phyloP scores from a whole-genome alignment of 2,888 invertebrate genomes.

The Amphipyra tragopoginis region DNA sequence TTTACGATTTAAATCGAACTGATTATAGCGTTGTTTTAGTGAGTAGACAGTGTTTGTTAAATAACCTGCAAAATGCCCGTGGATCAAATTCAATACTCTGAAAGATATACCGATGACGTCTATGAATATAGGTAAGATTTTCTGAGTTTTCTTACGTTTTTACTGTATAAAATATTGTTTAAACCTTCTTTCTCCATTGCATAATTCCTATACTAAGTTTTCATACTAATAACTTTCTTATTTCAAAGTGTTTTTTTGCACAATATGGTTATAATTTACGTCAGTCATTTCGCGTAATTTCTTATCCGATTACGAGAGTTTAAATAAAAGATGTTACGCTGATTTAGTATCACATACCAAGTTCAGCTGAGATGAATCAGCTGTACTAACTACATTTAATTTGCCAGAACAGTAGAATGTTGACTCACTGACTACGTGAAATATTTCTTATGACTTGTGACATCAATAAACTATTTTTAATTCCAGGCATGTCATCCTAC shows the following conservation, averaged over 20 bases:
- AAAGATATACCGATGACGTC: slow-evolving; percentile 96
- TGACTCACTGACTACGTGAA: too few species aligned
- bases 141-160: slow-evolving; percentile 16
- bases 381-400: too few species aligned
- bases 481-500: slow-evolving; percentile 96
- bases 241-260: background rate
- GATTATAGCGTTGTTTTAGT: background rate
- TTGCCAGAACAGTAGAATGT: too few species aligned
- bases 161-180: slow-evolving; percentile 53
- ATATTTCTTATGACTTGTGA: too few species aligned
- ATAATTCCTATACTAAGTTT: background rate
- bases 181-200: background rate
- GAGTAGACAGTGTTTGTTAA: slow-evolving; percentile 12
- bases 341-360: too few species aligned
- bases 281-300: slow-evolving; percentile 11
- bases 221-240: background rate
- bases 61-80: slow-evolving; percentile 88
- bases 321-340: too few species aligned
- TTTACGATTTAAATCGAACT: background rate
- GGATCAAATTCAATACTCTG: slow-evolving; percentile 97
- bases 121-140: slow-evolving; percentile 95
- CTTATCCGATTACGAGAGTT: too few species aligned
- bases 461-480: background rate
- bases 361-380: too few species aligned
- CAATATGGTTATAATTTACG: slow-evolving; percentile 41